Conservation (phyloP, 2,113 vertebrate genomes). For the Alces alces region DNA sequence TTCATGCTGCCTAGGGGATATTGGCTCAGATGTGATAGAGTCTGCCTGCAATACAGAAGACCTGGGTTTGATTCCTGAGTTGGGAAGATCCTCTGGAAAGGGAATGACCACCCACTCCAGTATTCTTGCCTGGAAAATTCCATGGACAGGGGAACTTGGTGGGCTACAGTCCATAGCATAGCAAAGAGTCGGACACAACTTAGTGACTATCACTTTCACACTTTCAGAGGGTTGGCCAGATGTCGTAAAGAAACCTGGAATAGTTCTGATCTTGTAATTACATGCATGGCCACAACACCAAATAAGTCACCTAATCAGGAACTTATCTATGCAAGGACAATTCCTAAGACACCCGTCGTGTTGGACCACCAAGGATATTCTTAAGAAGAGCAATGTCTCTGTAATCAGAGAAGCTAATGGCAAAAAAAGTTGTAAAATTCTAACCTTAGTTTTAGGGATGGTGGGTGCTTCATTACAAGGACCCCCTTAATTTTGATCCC, state of each 20-base stretch:
- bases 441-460: not conserved
- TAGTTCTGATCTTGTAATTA: not conserved
- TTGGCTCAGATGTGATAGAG: not conserved
- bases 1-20: fast-evolving
- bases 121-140: not conserved
- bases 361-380: not conserved
- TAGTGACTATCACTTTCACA: not conserved
- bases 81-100: not conserved
- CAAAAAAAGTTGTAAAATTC: not conserved
- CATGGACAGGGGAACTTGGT: not conserved
- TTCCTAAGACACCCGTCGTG: not conserved
- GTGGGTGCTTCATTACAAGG: not conserved
- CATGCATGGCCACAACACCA: not conserved
- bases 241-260: not conserved
- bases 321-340: not conserved
- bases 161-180: not conserved
- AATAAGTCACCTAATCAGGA: not conserved
- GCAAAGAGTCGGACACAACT: not conserved
- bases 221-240: not conserved
- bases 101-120: not conserved
- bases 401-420: not conserved
- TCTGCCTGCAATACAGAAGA: not conserved
- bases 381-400: not conserved
- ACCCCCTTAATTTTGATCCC: not conserved
- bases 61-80: not conserved